Evolutionary conservation across 30 jellyfish, hydroid and myxozoan species (phyloP).

Genomic region (Hydractinia symbiolongicarpus): DNA sequence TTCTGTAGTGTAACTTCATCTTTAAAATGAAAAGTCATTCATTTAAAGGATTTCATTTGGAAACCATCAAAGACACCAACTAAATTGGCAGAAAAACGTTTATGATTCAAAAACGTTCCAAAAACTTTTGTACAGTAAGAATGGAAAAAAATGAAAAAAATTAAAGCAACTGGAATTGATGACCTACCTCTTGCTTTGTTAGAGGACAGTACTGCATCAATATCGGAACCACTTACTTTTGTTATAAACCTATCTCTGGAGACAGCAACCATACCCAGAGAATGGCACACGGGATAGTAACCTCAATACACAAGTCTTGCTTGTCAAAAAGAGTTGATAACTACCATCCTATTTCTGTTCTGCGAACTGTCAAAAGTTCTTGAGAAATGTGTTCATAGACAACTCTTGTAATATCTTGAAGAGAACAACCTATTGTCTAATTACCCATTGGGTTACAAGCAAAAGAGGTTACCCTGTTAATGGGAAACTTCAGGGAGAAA

Average conservation of each 20-base stretch:
- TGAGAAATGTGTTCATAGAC: too few relatives aligned
- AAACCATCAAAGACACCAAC: too few relatives aligned
- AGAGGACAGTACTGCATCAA: too few relatives aligned
- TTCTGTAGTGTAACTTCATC: not conserved
- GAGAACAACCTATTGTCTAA: not conserved
- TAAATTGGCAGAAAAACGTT: too few relatives aligned
- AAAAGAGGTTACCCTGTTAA: not conserved
- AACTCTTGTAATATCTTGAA: slow-evolving; percentile 1
- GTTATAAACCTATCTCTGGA: not conserved
- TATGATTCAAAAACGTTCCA: too few relatives aligned
- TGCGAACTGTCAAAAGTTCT: not conserved
- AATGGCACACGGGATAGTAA: not conserved
- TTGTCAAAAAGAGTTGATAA: not conserved
- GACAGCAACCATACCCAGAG: not conserved
- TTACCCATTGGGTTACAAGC: not conserved
- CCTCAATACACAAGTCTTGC: not conserved
- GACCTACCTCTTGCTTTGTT: too few relatives aligned
- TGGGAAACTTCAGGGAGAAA: not conserved
- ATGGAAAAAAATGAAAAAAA: not conserved
- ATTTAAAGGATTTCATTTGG: not conserved
- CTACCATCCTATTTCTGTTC: slow-evolving; percentile 19
- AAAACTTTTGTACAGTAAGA: too few relatives aligned
- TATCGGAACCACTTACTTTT: not conserved
- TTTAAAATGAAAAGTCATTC: not conserved
- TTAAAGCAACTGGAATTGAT: not conserved